Conservation (phyloP, 2,797 vertebrate genomes). For the Chrysocyon brachyurus region DNA sequence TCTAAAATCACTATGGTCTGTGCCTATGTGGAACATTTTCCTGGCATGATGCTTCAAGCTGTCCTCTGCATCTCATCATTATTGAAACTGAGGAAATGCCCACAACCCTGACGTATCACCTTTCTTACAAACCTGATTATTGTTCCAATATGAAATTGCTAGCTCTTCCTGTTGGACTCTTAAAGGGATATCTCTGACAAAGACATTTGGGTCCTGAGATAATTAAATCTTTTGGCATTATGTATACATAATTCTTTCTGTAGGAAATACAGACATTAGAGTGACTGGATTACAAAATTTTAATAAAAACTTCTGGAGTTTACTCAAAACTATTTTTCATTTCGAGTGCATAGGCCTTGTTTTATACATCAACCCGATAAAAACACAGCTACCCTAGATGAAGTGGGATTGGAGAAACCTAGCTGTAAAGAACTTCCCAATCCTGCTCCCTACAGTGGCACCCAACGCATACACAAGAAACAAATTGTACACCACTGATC, state of each 20-base stretch:
- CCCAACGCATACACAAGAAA: neutral
- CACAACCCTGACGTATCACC: neutral
- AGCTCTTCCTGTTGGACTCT: neutral
- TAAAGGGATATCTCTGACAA: neutral
- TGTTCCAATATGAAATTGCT: neutral
- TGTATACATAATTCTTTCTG: neutral
- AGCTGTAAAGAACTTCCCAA: rapidly evolving
- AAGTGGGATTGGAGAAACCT: neutral
- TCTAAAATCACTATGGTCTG: neutral
- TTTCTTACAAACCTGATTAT: neutral
- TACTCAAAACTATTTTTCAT: neutral
- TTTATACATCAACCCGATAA: neutral
- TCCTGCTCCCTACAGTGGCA: neutral
- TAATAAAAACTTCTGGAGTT: neutral
- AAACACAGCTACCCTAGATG: neutral
- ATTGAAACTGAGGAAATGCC: neutral
- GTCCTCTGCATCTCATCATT: neutral
- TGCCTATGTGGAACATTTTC: neutral
- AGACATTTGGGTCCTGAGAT: neutral
- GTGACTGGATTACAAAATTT: neutral
- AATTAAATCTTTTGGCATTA: neutral
- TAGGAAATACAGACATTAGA: neutral
- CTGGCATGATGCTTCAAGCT: neutral
- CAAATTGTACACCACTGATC: neutral
- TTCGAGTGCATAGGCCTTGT: neutral